Evolutionary conservation across 2,888 invertebrate genomes (phyloP), one percentile per base, ranked within the genome.

Genomic region (Chouioia cunea): DNA sequence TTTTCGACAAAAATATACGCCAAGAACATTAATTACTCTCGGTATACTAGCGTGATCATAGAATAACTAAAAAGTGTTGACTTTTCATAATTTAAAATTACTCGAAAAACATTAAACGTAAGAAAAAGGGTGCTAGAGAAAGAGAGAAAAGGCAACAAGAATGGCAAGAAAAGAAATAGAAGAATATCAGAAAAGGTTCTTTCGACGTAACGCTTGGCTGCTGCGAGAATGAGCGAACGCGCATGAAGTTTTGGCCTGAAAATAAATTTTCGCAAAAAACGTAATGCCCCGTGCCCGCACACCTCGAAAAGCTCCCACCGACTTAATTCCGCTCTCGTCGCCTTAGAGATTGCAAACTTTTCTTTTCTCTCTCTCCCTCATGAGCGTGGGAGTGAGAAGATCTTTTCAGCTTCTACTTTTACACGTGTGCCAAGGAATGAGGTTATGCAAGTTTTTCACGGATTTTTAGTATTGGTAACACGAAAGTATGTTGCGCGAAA

Each of bases 231-330:
- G 65, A 65, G 68, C 56, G 46, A 52, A 23, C 47, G 72, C 67
- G n/a, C n/a, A n/a, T n/a, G 22, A 73, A 70, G 64, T 73, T 71
- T 15, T 46, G 62, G 52, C 57, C 53, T 62, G 74, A 71, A 76
- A 77, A 77, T 76, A 76, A 77, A 77, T 76, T 72, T 75, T 70
- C 69, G 57, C 63, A 71, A 74, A 74, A 48, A 77, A 76, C 70
- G 75, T 76, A 76, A 74, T 74, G 74, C 71, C 71, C 43, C 27
- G 4, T 6, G 4, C 27, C 27, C 27, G 27, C 27, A 6, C 27
- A 70, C 73, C 62, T 62, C 69, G 73, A 73, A 73, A 74, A 70
- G 73, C 72, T 27, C 27, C 27, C 27, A 27, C 67, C 46, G 54
- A 65, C 71, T 73, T 74, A 74, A 75, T 75, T 77, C 66, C 59